Conservation (phyloP, 2,797 vertebrate species). For the Etheostoma nigrum region DNA sequence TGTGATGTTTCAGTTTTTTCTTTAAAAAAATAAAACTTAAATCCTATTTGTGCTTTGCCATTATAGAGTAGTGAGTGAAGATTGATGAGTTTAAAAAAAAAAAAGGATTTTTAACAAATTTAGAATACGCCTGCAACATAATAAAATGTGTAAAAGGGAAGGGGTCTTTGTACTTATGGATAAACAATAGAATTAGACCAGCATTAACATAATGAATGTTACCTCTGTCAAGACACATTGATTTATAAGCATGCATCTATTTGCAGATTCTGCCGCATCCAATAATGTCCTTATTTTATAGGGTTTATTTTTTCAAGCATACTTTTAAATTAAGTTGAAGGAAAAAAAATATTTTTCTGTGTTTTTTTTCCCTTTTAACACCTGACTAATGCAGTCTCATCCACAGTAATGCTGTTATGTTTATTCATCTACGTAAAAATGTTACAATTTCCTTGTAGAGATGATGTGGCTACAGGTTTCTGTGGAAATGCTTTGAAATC, state of each 20-base stretch:
- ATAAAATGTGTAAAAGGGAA: not conserved
- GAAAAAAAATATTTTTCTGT: not conserved
- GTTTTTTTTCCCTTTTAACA: not conserved
- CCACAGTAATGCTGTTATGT: fast-evolving
- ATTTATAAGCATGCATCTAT: not conserved
- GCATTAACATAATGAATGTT: not conserved
- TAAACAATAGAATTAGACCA: not conserved
- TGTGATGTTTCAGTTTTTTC: not conserved
- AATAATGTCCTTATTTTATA: not conserved
- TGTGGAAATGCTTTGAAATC: not conserved
- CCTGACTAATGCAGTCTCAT: not conserved
- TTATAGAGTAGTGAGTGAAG: not conserved
- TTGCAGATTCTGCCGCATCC: not conserved
- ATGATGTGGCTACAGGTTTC: not conserved
- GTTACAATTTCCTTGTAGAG: not conserved
- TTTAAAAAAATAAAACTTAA: not conserved
- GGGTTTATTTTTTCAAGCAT: not conserved
- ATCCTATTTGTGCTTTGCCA: not conserved
- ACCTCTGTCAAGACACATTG: not conserved
- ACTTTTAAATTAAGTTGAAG: not conserved
- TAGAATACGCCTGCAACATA: too few species aligned
- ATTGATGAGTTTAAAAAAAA: not conserved
- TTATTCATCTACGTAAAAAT: not conserved
- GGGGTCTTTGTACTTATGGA: too few species aligned
- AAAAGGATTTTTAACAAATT: not conserved